Evolutionary conservation across 2,888 invertebrate genomes (phyloP).

Genomic region (Leptinotarsa peninsularis): DNA sequence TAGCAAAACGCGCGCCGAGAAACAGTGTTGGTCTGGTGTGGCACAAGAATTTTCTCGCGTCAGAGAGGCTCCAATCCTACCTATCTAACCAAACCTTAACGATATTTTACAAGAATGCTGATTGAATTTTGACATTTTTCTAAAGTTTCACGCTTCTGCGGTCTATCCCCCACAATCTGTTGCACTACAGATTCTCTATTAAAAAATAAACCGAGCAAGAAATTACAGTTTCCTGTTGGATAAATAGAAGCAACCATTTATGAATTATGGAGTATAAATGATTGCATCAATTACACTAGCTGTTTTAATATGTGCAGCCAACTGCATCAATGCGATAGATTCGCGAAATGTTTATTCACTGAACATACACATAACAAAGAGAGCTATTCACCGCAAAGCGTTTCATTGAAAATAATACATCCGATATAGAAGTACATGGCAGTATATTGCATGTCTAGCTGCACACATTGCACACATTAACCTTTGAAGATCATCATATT

Average conservation of each 20-base stretch:
- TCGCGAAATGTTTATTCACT: neutral
- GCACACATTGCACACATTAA: neutral
- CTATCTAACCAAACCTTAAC: too few species aligned
- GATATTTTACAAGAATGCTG: neutral
- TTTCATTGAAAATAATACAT: neutral
- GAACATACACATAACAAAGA: neutral
- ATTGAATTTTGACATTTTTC: neutral
- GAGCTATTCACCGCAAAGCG: neutral
- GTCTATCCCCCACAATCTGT: neutral
- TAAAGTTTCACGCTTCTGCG: neutral
- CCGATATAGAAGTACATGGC: too few species aligned
- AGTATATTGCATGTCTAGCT: neutral
- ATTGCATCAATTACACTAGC: neutral
- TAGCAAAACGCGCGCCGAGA: too few species aligned
- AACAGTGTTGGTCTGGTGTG: too few species aligned
- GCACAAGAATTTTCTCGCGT: too few species aligned
- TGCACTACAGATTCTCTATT: neutral
- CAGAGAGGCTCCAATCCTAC: too few species aligned
- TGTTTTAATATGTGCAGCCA: neutral
- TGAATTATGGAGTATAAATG: neutral
- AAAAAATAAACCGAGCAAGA: slow-evolving; percentile 3
- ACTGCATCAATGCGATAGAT: slow-evolving; percentile 1
- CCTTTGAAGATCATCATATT: neutral
- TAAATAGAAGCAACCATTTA: neutral
- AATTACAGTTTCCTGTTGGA: slow-evolving; percentile 3